These are phyloP conservation scores for Neria commutata DNA, from an alignment of 2,888 invertebrate species.

Conservation along the genomic window DNA sequence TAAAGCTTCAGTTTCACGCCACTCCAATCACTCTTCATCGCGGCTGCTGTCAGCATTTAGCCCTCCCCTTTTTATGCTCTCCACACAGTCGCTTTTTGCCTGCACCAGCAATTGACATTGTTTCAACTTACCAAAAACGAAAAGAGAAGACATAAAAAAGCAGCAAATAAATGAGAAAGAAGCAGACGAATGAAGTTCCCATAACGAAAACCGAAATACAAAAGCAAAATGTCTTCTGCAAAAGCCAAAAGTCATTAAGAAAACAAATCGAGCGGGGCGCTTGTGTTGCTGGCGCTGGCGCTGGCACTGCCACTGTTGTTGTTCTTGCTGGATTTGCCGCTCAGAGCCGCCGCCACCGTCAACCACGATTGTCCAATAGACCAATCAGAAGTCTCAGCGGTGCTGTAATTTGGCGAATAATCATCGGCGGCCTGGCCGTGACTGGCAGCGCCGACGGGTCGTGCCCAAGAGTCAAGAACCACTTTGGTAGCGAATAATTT, in stretches of 20 bases:
- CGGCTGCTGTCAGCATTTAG: slow-evolving; percentile 9
- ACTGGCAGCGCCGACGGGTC: slow-evolving; percentile 6
- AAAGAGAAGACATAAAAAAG: neutral
- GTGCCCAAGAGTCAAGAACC: neutral
- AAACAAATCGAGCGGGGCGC: slow-evolving; percentile 9
- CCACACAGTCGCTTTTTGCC: too few species aligned
- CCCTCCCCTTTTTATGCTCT: slow-evolving; percentile 11
- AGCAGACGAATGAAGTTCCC: neutral
- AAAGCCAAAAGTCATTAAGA: slow-evolving; percentile 17
- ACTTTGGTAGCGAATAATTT: slow-evolving; percentile 10
- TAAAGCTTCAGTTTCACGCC: too few species aligned
- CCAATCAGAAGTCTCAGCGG: slow-evolving; percentile 8
- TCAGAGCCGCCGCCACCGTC: neutral
- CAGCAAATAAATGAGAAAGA: neutral
- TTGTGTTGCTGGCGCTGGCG: too few species aligned
- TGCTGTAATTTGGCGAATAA: neutral
- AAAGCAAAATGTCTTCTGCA: slow-evolving; percentile 11
- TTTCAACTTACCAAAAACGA: neutral
- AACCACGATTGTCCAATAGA: slow-evolving; percentile 10
- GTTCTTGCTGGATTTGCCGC: neutral
- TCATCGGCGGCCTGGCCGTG: slow-evolving; percentile 3
- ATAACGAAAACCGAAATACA: neutral
- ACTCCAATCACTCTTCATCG: slow-evolving; percentile 16
- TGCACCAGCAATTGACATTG: slow-evolving; percentile 9
- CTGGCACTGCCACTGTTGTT: too few species aligned